Evolutionary conservation across 2,113 vertebrate species (phyloP), one percentile per base, ranked within the genome.

Genomic region (Cisticola juncidis): DNA sequence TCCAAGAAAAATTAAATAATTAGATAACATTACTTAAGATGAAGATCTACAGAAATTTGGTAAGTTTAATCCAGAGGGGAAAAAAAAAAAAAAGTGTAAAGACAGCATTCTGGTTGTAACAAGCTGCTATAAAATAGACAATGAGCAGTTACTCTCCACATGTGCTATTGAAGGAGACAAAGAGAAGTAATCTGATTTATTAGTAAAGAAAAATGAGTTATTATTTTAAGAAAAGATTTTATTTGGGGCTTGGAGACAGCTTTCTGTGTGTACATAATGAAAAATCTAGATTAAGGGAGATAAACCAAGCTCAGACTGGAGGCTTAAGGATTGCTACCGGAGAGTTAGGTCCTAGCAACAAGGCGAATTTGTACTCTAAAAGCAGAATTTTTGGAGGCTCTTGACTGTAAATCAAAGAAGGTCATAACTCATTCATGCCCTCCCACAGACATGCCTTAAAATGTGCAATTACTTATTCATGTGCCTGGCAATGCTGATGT

Each of bases 401-500:
- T 88, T 80, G 50, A 66, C 22, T 88, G 48, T 50, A 85, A 84
- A 74, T 81, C 48, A 69, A 65, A 87, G 44, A 44, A 91, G 54
- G 65, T 80, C 54, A 20, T 69, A 92, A 78, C 31, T 84, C 56
- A 64, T 89, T 92, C 72, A 81, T 74, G 45, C 76, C 26, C 53
- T 95, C 77, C 44, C 65, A 87, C 2, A 9, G 91, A 79, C 57
- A 82, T 9, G 29, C 40, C 78, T 95, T 74, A 82, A 95, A 91
- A 80, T 70, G 56, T 62, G 40, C 42, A 61, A 47, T 90, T 90
- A 90, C 57, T 97, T 77, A 87, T 83, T 92, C 47, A 85, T 81
- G 14, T 60, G 51, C 26, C 51, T 74, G 69, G 50, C n/a, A 85
- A 84, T 48, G 57, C 57, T 86, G n/a, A 68, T 84, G 47, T 80